Evolutionary conservation across 2,888 invertebrate species (phyloP), one percentile per base, ranked within the genome.

Genomic region (Eretmocerus hayati): DNA sequence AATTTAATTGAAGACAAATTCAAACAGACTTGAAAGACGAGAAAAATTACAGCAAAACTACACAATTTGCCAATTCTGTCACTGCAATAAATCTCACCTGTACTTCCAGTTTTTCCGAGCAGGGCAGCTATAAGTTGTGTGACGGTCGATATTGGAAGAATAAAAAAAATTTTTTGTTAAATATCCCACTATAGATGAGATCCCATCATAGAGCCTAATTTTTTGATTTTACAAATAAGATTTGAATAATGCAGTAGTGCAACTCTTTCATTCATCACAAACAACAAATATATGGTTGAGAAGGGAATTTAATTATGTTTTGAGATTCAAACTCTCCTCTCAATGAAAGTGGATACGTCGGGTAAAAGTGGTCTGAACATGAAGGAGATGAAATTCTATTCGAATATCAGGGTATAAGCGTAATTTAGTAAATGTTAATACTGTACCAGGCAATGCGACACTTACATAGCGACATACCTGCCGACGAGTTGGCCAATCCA

Each of bases 401-500:
- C 6, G 26, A 9, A 26, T 26, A 9, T 26, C 6, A 26, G 26
- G 11, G 26, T 26, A 11, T 26, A n/a, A n/a, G n/a, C n/a, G 31
- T 32, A 42, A 64, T 67, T 70, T 69, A 70, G 67, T 66, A 65
- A 63, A 64, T 62, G 67, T 71, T 69, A 70, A 71, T 70, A 71
- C 69, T 71, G 59, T 69, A 70, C 69, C 70, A 70, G 67, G 69
- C 69, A 70, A n/a, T 66, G 63, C 60, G 72, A 71, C 70, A 72
- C 72, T 67, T 72, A 72, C 72, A 73, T 69, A 69, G 65, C 64
- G 71, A 71, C 72, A 71, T 72, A 74, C 74, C 74, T 74, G 74
- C 73, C 62, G 74, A 67, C 53, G 73, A 72, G 64, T 73, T 74
- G 60, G 74, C 72, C 67, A 75, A 69, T 64, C 74, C 74, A 60